phyloP scores from a whole-genome alignment of 2,888 invertebrate genomes.

The Athalia rosae region DNA sequence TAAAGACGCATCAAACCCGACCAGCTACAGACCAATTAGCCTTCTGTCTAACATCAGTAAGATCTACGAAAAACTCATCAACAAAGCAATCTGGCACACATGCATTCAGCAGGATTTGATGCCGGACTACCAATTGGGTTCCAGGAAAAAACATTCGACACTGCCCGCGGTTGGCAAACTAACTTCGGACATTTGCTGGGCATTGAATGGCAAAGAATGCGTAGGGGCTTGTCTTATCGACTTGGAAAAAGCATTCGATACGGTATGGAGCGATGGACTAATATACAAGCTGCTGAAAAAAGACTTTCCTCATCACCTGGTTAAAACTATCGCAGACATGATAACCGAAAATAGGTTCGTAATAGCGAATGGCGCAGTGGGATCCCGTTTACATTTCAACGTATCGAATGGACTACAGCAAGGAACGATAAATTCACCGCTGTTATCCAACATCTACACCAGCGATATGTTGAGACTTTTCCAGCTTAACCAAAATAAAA shows the following conservation, averaged over 20 bases:
- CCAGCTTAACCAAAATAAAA: slow-evolving; percentile 42
- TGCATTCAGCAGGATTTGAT: slow-evolving; percentile 48
- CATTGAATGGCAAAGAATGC: slow-evolving; percentile 9
- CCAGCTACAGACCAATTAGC: slow-evolving; percentile 54
- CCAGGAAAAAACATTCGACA: slow-evolving; percentile 52
- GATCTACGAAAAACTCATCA: slow-evolving; percentile 50
- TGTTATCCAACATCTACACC: slow-evolving; percentile 51
- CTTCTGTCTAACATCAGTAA: slow-evolving; percentile 51
- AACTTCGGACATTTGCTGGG: slow-evolving; percentile 47
- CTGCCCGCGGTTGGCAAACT: slow-evolving; percentile 52
- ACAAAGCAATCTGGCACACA: slow-evolving; percentile 6
- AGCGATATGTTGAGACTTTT: slow-evolving; percentile 48
- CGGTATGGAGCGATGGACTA: slow-evolving; percentile 48
- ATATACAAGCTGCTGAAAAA: slow-evolving; percentile 35
- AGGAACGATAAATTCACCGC: slow-evolving; percentile 50
- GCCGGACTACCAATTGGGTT: slow-evolving; percentile 52
- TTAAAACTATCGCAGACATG: slow-evolving; percentile 47
- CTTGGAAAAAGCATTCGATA: slow-evolving; percentile 49
- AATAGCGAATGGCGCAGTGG: background rate
- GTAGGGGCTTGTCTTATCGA: slow-evolving; percentile 48
- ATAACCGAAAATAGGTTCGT: slow-evolving; percentile 26
- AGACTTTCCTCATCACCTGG: slow-evolving; percentile 30
- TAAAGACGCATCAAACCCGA: slow-evolving; percentile 40
- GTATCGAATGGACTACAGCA: slow-evolving; percentile 51
- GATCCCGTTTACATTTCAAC: background rate